Percentiles rank a stretch among this genome's conserved stretches.
These are phyloP conservation scores for Melipona quadrifasciata DNA, from an alignment of 1,140 invertebrate species.

Conservation along the genomic window DNA sequence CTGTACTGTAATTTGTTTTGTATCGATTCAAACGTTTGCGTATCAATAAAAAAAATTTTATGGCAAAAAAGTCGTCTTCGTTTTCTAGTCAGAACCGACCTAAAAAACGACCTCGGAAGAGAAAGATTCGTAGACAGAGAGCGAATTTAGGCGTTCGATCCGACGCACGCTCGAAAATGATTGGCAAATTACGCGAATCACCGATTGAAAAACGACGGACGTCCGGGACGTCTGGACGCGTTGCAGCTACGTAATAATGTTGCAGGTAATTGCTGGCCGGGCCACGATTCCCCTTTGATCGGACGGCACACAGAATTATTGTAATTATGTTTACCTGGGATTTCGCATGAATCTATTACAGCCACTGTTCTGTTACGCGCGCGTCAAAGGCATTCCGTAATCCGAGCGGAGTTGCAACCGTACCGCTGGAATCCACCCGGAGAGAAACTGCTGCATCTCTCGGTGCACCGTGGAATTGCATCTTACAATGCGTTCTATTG, in stretches of 20 bases:
- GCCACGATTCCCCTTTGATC: slow-evolving; percentile 32
- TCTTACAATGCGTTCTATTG: slow-evolving; percentile 38
- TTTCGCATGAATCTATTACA: slow-evolving; percentile 58
- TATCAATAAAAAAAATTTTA: too few relatives aligned
- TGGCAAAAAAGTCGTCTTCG: too few relatives aligned
- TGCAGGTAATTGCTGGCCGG: slow-evolving; percentile 37
- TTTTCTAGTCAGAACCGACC: too few relatives aligned
- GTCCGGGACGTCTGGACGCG: neutral
- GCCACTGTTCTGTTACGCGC: slow-evolving; percentile 50
- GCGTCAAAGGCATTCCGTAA: slow-evolving; percentile 66
- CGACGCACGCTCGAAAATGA: neutral
- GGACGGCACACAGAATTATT: slow-evolving; percentile 48
- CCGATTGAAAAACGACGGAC: slow-evolving; percentile 6
- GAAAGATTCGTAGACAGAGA: neutral
- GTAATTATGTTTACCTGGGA: slow-evolving; percentile 61
- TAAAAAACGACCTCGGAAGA: too few relatives aligned
- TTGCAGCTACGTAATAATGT: slow-evolving; percentile 31
- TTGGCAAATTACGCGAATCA: slow-evolving; percentile 16
- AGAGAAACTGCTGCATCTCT: neutral
- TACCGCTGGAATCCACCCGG: slow-evolving; percentile 28
- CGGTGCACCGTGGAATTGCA: slow-evolving; percentile 29
- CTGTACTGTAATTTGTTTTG: too few relatives aligned
- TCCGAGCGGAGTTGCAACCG: slow-evolving; percentile 27
- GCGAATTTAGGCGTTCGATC: slow-evolving; percentile 24
- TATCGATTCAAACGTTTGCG: too few relatives aligned